Evolutionary conservation across 2,888 invertebrate genomes (phyloP).

Genomic region (Cryptus armator): DNA sequence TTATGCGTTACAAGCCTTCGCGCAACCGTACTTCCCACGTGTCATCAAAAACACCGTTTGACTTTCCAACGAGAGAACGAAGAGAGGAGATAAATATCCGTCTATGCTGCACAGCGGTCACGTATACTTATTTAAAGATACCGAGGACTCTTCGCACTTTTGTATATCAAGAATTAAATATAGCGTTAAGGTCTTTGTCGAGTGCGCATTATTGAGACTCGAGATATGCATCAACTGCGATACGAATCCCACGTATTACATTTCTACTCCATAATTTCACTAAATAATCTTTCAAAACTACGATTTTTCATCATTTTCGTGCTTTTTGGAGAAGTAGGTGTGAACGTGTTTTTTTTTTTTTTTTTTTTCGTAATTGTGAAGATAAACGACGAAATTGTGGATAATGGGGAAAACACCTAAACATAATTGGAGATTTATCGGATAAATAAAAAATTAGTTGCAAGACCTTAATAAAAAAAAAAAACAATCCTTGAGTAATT

Average conservation of each 20-base stretch:
- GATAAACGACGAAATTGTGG: no score
- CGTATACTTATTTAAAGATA: conserved; percentile 56
- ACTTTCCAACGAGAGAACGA: conserved; percentile 55
- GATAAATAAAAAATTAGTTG: no score
- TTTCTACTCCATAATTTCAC: no score
- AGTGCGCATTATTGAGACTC: conserved; percentile 8
- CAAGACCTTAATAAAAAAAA: no score
- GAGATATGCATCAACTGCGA: not conserved
- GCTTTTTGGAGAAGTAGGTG: no score
- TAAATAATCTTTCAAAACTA: no score
- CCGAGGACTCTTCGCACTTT: conserved; percentile 59
- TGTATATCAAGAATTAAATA: conserved; percentile 53
- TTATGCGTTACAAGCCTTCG: conserved; percentile 1
- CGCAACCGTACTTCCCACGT: conserved; percentile 58
- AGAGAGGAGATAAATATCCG: conserved; percentile 50
- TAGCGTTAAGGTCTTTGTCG: conserved; percentile 56
- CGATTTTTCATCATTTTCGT: no score
- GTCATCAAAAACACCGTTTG: conserved; percentile 59
- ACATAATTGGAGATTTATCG: no score
- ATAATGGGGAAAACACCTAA: no score
- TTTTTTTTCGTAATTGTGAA: no score
- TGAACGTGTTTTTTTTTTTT: no score
- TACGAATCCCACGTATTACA: not conserved
- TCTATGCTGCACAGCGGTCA: conserved; percentile 47
- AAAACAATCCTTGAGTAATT: no score